phyloP scores from a whole-genome alignment of 2,888 invertebrate species.

The Polymixis lichenea region DNA sequence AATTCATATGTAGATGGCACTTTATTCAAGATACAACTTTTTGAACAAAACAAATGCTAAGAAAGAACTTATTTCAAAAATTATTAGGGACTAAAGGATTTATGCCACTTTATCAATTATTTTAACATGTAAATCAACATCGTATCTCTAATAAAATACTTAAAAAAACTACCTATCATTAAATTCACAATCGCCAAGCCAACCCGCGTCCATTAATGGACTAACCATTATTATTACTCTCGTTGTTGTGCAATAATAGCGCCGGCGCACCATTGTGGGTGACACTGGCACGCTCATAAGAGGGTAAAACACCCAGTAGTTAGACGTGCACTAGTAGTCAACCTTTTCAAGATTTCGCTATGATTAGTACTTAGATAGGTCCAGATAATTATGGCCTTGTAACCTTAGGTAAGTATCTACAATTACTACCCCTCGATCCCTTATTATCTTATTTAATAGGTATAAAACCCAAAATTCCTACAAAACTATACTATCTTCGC shows the following conservation, averaged over 20 bases:
- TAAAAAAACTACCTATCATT: neutral
- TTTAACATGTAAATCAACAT: neutral
- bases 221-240: conserved; percentile 62
- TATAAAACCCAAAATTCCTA: neutral
- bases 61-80: too few relatives aligned
- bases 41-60: neutral
- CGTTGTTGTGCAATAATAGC: conserved; percentile 56
- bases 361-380: neutral
- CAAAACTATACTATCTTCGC: neutral
- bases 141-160: neutral
- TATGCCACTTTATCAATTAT: neutral
- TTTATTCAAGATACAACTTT: neutral
- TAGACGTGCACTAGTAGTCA: neutral
- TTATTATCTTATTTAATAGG: too few relatives aligned
- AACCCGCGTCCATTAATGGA: conserved; percentile 51
- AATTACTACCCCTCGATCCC: neutral
- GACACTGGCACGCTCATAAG: conserved; percentile 45
- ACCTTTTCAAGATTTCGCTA: neutral
- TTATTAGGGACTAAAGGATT: too few relatives aligned
- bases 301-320: conserved; percentile 12
- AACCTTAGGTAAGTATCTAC: too few relatives aligned
- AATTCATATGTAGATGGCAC: conserved; percentile 35
- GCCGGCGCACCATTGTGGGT: conserved; percentile 54
- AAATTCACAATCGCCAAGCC: conserved; percentile 15
- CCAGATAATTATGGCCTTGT: too few relatives aligned